Conservation (phyloP, 2,797 vertebrate genomes). For the Myripristis jacobus region DNA sequence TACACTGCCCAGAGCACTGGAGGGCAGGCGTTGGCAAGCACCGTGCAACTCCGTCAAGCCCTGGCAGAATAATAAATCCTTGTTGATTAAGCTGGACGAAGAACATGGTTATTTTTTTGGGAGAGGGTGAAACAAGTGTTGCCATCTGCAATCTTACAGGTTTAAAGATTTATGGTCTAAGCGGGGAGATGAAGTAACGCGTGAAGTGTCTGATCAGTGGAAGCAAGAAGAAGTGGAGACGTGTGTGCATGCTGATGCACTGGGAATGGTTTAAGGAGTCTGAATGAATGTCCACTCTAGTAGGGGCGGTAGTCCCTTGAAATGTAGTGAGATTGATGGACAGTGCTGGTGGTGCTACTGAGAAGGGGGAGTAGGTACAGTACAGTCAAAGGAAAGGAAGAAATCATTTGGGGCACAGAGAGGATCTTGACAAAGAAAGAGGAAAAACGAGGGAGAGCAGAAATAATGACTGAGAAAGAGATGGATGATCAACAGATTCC, state of each 20-base stretch:
- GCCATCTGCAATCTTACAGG: conserved; percentile 59
- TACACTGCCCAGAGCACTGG: conserved; percentile 51
- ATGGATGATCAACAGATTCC: conserved; percentile 12
- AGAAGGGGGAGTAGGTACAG: conserved; percentile 3
- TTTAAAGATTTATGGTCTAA: conserved; percentile 54
- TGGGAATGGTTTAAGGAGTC: conserved; percentile 32
- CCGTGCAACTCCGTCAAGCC: conserved; percentile 40
- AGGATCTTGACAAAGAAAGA: conserved; percentile 3
- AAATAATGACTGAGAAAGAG: not conserved
- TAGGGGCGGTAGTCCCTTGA: conserved; percentile 28
- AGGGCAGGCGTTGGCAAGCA: conserved; percentile 32
- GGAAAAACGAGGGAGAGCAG: conserved; percentile 11
- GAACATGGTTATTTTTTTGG: conserved; percentile 37
- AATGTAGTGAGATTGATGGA: conserved; percentile 44
- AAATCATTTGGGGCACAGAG: conserved; percentile 24
- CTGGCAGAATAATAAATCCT: conserved; percentile 35
- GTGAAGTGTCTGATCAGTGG: conserved; percentile 49
- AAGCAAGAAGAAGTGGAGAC: conserved; percentile 16
- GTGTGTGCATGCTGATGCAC: not conserved
- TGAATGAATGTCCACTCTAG: conserved; percentile 51
- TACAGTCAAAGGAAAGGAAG: conserved; percentile 21
- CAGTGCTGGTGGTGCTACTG: conserved; percentile 10
- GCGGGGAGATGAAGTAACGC: conserved; percentile 46
- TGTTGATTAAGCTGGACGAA: conserved; percentile 53
- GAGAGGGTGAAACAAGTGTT: conserved; percentile 22